phyloP scores from a whole-genome alignment of 2,797 vertebrate genomes.

The Coracias cyanogaster region DNA sequence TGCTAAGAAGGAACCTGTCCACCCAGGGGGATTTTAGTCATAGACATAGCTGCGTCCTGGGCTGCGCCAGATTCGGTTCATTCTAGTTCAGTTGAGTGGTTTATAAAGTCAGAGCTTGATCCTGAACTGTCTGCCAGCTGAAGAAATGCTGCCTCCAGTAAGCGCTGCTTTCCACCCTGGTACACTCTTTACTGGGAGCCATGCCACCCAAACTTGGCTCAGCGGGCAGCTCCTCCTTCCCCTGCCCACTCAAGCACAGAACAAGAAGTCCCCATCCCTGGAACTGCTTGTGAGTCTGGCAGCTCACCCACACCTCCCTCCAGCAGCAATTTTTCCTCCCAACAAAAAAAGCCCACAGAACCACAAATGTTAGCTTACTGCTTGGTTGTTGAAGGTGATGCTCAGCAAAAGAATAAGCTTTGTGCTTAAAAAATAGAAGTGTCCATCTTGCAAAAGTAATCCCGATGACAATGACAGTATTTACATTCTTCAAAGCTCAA shows the following conservation, averaged over 20 bases:
- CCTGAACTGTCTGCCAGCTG: neutral
- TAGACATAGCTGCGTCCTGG: neutral
- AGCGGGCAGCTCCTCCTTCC: neutral
- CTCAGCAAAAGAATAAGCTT: neutral
- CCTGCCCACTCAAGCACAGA: constrained; percentile 5
- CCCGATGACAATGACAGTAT: neutral
- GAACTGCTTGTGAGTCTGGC: neutral
- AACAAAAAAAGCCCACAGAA: neutral
- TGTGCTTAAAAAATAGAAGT: neutral
- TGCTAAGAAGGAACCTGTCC: neutral
- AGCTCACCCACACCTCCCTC: neutral
- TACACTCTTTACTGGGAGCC: constrained; percentile 1
- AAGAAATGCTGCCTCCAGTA: neutral
- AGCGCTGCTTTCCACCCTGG: neutral
- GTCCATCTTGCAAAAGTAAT: neutral
- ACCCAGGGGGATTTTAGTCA: rapidly evolving
- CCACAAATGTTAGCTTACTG: neutral
- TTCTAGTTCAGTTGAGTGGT: neutral
- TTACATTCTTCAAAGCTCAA: neutral
- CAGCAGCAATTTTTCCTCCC: neutral
- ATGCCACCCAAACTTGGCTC: constrained; percentile 35
- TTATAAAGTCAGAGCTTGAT: neutral
- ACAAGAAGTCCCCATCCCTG: neutral
- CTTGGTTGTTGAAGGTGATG: neutral
- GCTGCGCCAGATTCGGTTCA: neutral